Base-by-base conservation (phyloP, 2,888 invertebrate species). In the Ophion obscuratus region DNA sequence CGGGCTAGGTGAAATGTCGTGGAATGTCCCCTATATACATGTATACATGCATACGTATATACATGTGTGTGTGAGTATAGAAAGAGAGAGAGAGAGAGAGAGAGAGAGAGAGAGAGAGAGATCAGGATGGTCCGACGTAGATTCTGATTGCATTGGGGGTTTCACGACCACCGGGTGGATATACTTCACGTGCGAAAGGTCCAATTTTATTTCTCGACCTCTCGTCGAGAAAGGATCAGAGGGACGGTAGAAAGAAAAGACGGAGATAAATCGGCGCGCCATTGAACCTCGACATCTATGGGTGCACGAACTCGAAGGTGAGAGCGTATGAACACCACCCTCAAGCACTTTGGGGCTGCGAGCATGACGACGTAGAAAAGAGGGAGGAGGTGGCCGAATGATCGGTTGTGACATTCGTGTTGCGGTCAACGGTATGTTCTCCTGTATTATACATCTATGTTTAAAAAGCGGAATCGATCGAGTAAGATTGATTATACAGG, bases 91-190 rank as follows among this genome's bases (percentile, higher is more conserved):
- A 31, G 31, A 31, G 31, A 31, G 31, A 31, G 31, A 31, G n/a
- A 59, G 53, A 31, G 17, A 7, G 57, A 40, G 9, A 36, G n/a
- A 67, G 24, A 67, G 9, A 67, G 24, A 68, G 53, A 77, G 53
- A 44, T 59, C 44, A 78, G 27, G 75, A 66, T 67, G 62, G 70
- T 75, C 68, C 64, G 53, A 40, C 86, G 79, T 77, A 73, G 80
- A 61, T 85, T 80, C 84, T 87, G 87, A 87, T 87, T 87, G 86
- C 87, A 86, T 75, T 84, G 84, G 87, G 87, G 80, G 40, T 86
- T 87, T 76, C 75, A 62, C 68, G 84, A 85, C 81, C 53, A 84
- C 75, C 83, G 78, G 81, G 81, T 76, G 82, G 84, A 84, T 86
- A 84, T 86, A 87, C 86, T 47, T 87, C 84, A 87, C 87, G 81